Evolutionary conservation across 2,888 invertebrate species (phyloP).

Genomic region (Hedychridium roseum): DNA sequence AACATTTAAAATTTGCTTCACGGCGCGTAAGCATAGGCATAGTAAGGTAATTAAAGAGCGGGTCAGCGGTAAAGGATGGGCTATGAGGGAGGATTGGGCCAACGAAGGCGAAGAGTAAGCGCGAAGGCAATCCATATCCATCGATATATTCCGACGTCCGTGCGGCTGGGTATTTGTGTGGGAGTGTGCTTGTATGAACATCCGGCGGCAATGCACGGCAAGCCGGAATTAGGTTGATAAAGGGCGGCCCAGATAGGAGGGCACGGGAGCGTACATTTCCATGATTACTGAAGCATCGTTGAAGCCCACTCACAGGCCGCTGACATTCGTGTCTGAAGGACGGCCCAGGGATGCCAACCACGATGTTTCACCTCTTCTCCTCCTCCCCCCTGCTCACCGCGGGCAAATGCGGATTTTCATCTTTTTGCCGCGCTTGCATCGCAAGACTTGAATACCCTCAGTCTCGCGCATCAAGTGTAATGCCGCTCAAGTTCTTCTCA

Average conservation of each 20-base stretch:
- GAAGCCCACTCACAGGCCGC: too few relatives aligned
- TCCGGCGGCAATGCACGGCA: conserved; percentile 2
- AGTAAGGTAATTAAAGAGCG: too few relatives aligned
- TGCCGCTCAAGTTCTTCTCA: too few relatives aligned
- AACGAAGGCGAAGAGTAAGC: conserved; percentile 8
- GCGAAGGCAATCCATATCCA: background rate
- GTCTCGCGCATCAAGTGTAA: too few relatives aligned
- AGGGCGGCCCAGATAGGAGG: conserved; percentile 2
- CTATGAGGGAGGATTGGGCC: too few relatives aligned
- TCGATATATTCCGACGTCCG: conserved; percentile 7
- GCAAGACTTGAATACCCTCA: conserved; percentile 12
- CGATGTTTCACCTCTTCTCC: conserved; percentile 1
- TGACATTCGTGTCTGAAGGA: background rate
- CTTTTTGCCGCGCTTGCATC: conserved; percentile 10
- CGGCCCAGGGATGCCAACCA: background rate
- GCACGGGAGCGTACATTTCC: conserved; percentile 15
- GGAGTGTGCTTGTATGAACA: too few relatives aligned
- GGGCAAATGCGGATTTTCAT: conserved; percentile 13
- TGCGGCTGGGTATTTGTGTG: too few relatives aligned
- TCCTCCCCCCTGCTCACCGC: too few relatives aligned
- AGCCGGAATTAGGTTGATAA: conserved; percentile 25
- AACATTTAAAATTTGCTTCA: too few relatives aligned
- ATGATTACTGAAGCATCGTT: conserved; percentile 14
- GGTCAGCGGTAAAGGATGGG: too few relatives aligned
- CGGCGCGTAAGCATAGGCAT: too few relatives aligned